Evolutionary conservation across 2,113 vertebrate species (phyloP).

Genomic region (Coptodon bakossiorum): DNA sequence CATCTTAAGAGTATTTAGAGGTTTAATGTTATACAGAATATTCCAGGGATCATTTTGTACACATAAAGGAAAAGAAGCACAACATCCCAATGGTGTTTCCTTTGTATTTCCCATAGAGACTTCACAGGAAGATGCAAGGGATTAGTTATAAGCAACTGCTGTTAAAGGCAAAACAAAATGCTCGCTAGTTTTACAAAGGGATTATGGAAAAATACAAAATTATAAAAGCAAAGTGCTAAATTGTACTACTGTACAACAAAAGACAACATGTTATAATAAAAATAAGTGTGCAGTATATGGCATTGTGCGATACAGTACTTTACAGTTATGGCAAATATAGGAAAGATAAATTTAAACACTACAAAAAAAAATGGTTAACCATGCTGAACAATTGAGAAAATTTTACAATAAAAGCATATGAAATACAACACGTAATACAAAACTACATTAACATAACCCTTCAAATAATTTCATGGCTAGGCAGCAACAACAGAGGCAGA

Average conservation of each 20-base stretch:
- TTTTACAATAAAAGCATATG: slow-evolving; percentile 52
- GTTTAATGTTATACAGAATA: slow-evolving; percentile 62
- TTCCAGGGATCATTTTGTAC: slow-evolving; percentile 41
- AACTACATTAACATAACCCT: slow-evolving; percentile 43
- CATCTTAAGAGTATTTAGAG: slow-evolving; percentile 19
- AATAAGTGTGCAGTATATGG: slow-evolving; percentile 58
- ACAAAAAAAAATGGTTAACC: slow-evolving; percentile 47
- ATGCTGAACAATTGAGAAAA: slow-evolving; percentile 46
- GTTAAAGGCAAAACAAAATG: slow-evolving; percentile 46
- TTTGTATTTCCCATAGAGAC: slow-evolving; percentile 19
- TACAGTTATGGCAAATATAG: slow-evolving; percentile 62
- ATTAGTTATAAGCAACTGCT: slow-evolving; percentile 30
- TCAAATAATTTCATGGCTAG: slow-evolving; percentile 31
- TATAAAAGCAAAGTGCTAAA: slow-evolving; percentile 54
- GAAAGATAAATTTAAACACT: slow-evolving; percentile 60
- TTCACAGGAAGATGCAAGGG: slow-evolving; percentile 18
- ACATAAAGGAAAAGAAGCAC: slow-evolving; percentile 49
- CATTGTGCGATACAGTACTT: slow-evolving; percentile 65
- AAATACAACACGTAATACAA: slow-evolving; percentile 47
- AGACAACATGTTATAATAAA: slow-evolving; percentile 43
- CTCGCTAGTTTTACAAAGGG: slow-evolving; percentile 25
- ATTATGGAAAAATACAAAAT: slow-evolving; percentile 38
- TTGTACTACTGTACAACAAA: slow-evolving; percentile 62
- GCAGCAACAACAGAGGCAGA: slow-evolving; percentile 50
- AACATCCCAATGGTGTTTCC: slow-evolving; percentile 33